Conservation (phyloP, 2,113 vertebrate genomes). For the Nerophis lumbriciformis region DNA sequence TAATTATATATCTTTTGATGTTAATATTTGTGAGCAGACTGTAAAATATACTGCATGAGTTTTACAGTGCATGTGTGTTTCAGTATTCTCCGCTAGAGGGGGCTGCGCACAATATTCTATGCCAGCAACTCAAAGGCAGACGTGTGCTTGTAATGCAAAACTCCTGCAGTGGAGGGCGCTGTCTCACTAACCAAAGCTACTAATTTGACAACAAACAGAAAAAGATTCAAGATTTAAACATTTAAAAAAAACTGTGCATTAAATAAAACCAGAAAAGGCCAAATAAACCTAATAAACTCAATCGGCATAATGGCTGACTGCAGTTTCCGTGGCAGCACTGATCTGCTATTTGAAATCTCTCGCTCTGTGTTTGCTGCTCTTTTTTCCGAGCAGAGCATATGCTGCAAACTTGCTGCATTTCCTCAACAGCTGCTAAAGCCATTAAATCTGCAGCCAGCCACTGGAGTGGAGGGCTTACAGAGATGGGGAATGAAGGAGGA, state of each 20-base stretch:
- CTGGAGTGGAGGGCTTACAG: constrained; percentile 46
- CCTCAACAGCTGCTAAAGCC: constrained; percentile 70
- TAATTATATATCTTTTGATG: too few relatives aligned
- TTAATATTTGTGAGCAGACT: too few relatives aligned
- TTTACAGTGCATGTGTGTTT: background rate
- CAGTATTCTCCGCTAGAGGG: constrained; percentile 50
- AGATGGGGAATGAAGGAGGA: constrained; percentile 16
- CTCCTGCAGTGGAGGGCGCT: constrained; percentile 49
- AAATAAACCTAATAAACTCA: constrained; percentile 42
- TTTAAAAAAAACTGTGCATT: background rate
- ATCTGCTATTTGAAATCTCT: constrained; percentile 24
- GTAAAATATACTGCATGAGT: too few relatives aligned
- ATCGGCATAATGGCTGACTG: constrained; percentile 38
- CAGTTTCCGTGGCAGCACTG: constrained; percentile 32
- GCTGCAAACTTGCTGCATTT: constrained; percentile 65
- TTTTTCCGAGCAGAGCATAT: constrained; percentile 67
- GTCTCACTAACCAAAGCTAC: background rate
- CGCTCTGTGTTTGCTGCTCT: constrained; percentile 41
- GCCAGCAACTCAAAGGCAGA: constrained; percentile 28
- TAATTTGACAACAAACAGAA: background rate
- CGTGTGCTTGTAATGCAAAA: constrained; percentile 24
- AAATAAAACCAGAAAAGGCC: constrained; percentile 18
- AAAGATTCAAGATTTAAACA: background rate
- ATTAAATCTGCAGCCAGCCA: constrained; percentile 70
- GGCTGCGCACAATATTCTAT: constrained; percentile 38